Evolutionary conservation across 2,797 vertebrate genomes (phyloP).

Genomic region (Anabas testudineus): DNA sequence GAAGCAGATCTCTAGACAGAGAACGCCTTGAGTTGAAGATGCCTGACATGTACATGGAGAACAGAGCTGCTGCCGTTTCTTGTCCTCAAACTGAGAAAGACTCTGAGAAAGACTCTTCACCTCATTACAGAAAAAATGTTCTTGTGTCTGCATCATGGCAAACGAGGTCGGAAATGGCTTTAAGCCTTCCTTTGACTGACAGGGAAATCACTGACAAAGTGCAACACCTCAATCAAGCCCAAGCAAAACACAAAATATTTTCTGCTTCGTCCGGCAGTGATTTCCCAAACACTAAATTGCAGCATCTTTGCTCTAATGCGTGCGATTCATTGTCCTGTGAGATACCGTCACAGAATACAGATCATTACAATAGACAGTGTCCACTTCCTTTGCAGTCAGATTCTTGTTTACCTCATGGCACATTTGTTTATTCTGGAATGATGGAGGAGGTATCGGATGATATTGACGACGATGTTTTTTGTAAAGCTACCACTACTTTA

Average conservation of each 20-base stretch:
- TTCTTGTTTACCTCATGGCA: slow-evolving; percentile 60
- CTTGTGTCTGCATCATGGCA: slow-evolving; percentile 72
- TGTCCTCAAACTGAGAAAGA: slow-evolving; percentile 73
- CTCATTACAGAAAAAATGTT: slow-evolving; percentile 74
- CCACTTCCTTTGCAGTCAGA: slow-evolving; percentile 75
- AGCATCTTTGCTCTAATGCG: slow-evolving; percentile 21
- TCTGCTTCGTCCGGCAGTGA: slow-evolving; percentile 45
- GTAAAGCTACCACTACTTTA: slow-evolving; percentile 60
- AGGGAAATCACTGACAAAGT: slow-evolving; percentile 51
- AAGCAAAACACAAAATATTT: slow-evolving; percentile 55
- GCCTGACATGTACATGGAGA: slow-evolving; percentile 75
- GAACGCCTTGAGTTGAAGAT: slow-evolving; percentile 90
- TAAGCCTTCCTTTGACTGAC: slow-evolving; percentile 64
- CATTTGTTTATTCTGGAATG: slow-evolving; percentile 54
- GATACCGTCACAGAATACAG: slow-evolving; percentile 50
- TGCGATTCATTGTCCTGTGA: slow-evolving; percentile 52
- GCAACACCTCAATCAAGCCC: slow-evolving; percentile 54
- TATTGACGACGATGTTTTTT: slow-evolving; percentile 61
- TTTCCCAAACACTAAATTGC: slow-evolving; percentile 39
- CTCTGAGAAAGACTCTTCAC: slow-evolving; percentile 62
- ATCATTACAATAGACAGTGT: slow-evolving; percentile 74
- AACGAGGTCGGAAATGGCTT: slow-evolving; percentile 72
- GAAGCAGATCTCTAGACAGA: slow-evolving; percentile 94
- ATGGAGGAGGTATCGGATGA: slow-evolving; percentile 60
- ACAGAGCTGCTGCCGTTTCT: slow-evolving; percentile 69